phyloP scores from a whole-genome alignment of 2,113 vertebrate species.

The Cyphomyrus discorhynchus region DNA sequence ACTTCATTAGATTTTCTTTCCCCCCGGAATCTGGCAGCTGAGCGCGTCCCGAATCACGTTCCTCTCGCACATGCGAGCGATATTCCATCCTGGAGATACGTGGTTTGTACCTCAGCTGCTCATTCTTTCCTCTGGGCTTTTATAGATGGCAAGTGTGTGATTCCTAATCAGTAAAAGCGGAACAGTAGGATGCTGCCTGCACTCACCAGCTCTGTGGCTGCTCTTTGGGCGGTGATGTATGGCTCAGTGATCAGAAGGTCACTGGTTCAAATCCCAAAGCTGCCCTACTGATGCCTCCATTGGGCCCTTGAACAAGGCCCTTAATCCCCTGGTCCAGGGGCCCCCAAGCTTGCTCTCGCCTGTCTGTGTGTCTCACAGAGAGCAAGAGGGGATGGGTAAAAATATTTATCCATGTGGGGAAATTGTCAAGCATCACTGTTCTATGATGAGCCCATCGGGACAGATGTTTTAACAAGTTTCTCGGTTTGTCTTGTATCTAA shows the following conservation, averaged over 20 bases:
- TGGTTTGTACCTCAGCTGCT: neutral
- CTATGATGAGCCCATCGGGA: neutral
- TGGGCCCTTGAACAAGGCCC: neutral
- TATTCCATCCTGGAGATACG: neutral
- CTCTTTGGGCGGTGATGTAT: neutral
- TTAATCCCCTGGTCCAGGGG: neutral
- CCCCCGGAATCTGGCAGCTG: neutral
- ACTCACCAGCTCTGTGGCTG: neutral
- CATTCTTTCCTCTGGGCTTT: neutral
- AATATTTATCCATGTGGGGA: neutral
- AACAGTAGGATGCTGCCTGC: neutral
- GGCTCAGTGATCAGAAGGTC: neutral
- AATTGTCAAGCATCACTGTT: neutral
- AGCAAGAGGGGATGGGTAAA: neutral
- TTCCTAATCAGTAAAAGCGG: neutral
- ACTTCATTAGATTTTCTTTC: neutral
- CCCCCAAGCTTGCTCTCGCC: neutral
- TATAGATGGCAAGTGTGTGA: neutral
- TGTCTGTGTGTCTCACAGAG: neutral
- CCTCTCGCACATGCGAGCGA: neutral
- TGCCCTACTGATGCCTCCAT: neutral
- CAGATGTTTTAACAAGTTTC: neutral
- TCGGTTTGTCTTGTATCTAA: neutral
- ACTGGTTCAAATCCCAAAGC: neutral
- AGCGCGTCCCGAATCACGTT: neutral